Evolutionary conservation across 2,888 invertebrate species (phyloP).

Genomic region (Busseola fusca): DNA sequence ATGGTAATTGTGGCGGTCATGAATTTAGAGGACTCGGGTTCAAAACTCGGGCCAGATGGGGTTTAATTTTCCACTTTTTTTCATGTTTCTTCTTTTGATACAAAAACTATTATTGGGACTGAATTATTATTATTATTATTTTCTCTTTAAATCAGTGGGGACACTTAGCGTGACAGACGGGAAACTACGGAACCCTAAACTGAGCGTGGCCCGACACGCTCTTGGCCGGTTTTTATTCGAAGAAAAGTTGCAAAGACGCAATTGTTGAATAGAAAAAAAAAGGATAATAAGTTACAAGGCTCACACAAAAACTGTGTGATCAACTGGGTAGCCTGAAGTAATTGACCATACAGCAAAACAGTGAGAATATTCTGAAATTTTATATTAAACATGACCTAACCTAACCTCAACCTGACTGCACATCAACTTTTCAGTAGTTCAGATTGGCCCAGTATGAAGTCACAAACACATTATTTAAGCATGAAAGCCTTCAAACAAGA

Average conservation of each 20-base stretch:
- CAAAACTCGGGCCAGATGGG: no score
- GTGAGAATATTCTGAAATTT: neutral
- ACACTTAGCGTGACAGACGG: no score
- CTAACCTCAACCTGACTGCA: slow-evolving; percentile 4
- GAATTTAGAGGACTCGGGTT: no score
- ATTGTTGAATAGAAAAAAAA: neutral
- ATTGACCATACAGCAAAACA: neutral
- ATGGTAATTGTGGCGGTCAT: no score
- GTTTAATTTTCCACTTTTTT: no score
- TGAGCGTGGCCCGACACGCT: no score
- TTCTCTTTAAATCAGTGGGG: no score
- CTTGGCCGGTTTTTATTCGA: neutral
- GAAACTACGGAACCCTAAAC: no score
- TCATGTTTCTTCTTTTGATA: no score
- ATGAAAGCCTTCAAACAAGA: slow-evolving; percentile 36
- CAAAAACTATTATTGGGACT: no score
- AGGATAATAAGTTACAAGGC: neutral
- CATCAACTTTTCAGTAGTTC: slow-evolving; percentile 12
- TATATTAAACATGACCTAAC: neutral
- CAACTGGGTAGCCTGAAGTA: neutral
- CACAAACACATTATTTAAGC: slow-evolving; percentile 43
- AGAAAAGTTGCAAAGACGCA: neutral
- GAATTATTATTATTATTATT: no score
- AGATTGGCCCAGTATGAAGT: slow-evolving; percentile 47
- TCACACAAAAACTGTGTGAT: neutral